phyloP scores from a whole-genome alignment of 2,797 vertebrate genomes.

The Protosalanx chinensis region DNA sequence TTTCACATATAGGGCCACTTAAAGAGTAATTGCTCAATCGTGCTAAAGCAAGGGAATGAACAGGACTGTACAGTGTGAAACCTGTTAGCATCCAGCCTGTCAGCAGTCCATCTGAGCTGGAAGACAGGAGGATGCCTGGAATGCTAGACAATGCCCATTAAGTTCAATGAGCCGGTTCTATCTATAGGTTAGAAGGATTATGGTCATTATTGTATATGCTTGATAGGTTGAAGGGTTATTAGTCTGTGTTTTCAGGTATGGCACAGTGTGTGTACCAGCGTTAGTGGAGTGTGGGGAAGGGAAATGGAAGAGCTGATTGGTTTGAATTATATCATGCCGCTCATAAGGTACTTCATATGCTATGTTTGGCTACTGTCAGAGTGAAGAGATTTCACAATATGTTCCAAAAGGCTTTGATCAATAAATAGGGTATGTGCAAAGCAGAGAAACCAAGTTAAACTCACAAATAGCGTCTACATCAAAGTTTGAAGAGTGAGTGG shows the following conservation, averaged over 20 bases:
- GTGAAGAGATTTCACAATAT: constrained; percentile 48
- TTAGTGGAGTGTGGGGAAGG: background rate
- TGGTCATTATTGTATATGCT: background rate
- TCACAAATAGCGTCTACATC: too few relatives aligned
- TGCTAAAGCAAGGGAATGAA: constrained; percentile 17
- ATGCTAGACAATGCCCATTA: background rate
- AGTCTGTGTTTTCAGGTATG: background rate
- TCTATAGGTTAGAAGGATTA: background rate
- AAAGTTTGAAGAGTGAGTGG: background rate
- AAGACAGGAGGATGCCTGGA: background rate
- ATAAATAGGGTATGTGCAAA: constrained; percentile 33
- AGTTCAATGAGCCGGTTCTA: background rate
- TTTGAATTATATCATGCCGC: constrained; percentile 46
- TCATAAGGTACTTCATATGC: constrained; percentile 54
- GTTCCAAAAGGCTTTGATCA: constrained; percentile 28
- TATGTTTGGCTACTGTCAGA: constrained; percentile 45
- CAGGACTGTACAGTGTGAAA: background rate
- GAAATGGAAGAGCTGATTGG: background rate
- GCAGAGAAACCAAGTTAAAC: background rate
- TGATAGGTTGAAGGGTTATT: background rate
- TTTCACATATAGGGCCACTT: constrained; percentile 3
- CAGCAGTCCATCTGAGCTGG: background rate
- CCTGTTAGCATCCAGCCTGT: constrained; percentile 3
- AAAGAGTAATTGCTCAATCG: constrained; percentile 21
- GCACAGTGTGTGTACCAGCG: background rate